A percentile compares a stretch with the other conserved stretches of the same genome.
Evolutionary conservation across 1,140 invertebrate species (phyloP).

Genomic region (Drosophila cardini): DNA sequence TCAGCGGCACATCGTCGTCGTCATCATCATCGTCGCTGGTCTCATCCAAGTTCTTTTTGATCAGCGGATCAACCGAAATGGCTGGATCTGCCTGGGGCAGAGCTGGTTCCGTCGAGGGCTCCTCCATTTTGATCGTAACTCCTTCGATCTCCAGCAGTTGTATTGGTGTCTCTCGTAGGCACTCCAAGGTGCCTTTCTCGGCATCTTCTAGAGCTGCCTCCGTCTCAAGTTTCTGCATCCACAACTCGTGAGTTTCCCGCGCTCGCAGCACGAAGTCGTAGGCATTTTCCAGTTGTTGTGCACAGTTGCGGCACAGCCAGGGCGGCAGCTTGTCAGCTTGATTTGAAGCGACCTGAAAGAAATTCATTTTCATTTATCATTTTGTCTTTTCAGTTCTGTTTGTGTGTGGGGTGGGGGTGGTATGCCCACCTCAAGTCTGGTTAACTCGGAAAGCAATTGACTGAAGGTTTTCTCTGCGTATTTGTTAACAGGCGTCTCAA

Average conservation of each 20-base stretch:
- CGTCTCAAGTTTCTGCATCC: constrained; percentile 38
- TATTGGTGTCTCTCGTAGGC: constrained; percentile 63
- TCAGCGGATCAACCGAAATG: constrained; percentile 45
- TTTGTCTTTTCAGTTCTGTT: background rate
- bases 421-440: constrained; percentile 53
- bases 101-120: constrained; percentile 34
- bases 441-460: constrained; percentile 56
- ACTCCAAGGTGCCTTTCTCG: constrained; percentile 29
- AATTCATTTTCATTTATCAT: constrained; percentile 18
- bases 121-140: constrained; percentile 63
- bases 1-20: constrained; percentile 61
- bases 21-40: constrained; percentile 32
- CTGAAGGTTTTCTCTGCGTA: constrained; percentile 62
- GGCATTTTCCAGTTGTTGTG: constrained; percentile 50
- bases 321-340: constrained; percentile 52
- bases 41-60: constrained; percentile 42
- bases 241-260: constrained; percentile 50
- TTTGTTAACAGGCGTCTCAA: constrained; percentile 65
- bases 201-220: background rate
- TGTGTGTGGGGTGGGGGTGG: background rate
- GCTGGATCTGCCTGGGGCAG: background rate
- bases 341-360: constrained; percentile 39
- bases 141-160: constrained; percentile 65
- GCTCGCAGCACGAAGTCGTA: constrained; percentile 66
- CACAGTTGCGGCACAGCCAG: constrained; percentile 60